Evolutionary conservation across 2,888 invertebrate species (phyloP).

Genomic region (Villa cingulata): DNA sequence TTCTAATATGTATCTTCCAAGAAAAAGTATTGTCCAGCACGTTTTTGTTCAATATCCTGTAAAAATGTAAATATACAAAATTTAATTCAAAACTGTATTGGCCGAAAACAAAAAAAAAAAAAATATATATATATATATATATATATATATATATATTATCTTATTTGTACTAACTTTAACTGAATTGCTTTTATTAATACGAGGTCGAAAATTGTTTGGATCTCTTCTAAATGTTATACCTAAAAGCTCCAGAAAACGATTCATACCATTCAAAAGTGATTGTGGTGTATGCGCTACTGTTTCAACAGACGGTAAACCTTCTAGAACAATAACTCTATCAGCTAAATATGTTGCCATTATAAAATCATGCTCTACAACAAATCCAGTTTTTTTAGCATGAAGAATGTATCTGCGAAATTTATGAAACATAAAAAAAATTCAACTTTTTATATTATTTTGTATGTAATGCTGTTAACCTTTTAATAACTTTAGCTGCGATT

Average conservation of each 20-base stretch:
- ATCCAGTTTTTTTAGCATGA: conserved; percentile 98
- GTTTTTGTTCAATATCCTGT: conserved; percentile 93
- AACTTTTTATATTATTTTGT: too few species aligned
- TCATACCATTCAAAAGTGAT: conserved; percentile 94
- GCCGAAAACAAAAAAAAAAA: too few species aligned
- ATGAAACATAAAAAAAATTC: neutral
- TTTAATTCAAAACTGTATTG: neutral
- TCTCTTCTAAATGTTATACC: conserved; percentile 97
- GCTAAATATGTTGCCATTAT: conserved; percentile 99
- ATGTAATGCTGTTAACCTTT: conserved; percentile 61
- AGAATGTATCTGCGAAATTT: conserved; percentile 63
- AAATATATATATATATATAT: neutral
- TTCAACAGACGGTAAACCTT: conserved; percentile 79
- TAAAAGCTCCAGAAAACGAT: conserved; percentile 84
- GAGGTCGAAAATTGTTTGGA: conserved; percentile 95
- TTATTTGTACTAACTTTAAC: conserved; percentile 56
- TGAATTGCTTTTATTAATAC: conserved; percentile 93
- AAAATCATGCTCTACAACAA: conserved; percentile 99
- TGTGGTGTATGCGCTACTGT: conserved; percentile 87
- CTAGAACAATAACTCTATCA: conserved; percentile 96
- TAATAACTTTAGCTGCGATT: conserved; percentile 97
- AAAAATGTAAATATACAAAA: neutral
- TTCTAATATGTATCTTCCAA: conserved; percentile 63
- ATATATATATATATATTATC: neutral
- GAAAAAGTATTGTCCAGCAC: conserved; percentile 97